Conservation (phyloP, 2,888 invertebrate genomes). For the Leptopterna dolabrata region DNA sequence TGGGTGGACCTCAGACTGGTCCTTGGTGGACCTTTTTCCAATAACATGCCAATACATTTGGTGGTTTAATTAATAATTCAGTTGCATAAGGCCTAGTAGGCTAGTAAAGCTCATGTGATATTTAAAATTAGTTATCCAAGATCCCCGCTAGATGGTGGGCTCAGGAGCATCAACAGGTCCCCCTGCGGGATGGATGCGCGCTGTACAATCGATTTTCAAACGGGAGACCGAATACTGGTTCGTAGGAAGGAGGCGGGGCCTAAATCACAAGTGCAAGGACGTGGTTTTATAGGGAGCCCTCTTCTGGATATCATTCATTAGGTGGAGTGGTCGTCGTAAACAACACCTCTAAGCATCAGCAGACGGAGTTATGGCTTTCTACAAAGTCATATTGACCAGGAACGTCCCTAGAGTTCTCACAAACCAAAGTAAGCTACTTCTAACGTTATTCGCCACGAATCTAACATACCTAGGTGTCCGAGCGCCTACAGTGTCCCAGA, state of each 20-base stretch:
- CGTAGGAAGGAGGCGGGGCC: not conserved
- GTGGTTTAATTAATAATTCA: no score
- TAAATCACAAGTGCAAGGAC: not conserved
- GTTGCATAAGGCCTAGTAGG: no score
- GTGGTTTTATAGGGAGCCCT: not conserved
- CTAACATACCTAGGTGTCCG: no score
- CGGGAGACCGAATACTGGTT: not conserved
- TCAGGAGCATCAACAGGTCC: not conserved
- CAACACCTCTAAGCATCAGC: not conserved
- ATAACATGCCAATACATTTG: no score
- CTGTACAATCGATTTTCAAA: not conserved
- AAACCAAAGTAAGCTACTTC: slow-evolving; percentile 28
- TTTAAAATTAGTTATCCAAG: no score
- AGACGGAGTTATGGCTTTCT: slow-evolving; percentile 8
- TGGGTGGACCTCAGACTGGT: no score
- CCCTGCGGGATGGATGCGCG: not conserved
- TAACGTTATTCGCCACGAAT: not conserved
- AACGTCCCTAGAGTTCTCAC: not conserved
- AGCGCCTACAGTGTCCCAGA: no score
- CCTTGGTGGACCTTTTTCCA: no score
- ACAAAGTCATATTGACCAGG: slow-evolving; percentile 12
- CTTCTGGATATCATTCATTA: not conserved
- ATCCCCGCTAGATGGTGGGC: not conserved
- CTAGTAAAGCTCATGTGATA: no score
- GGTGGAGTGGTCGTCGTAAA: not conserved